Conservation (phyloP, 2,797 vertebrate genomes). For the Tragelaphus eurycerus region DNA sequence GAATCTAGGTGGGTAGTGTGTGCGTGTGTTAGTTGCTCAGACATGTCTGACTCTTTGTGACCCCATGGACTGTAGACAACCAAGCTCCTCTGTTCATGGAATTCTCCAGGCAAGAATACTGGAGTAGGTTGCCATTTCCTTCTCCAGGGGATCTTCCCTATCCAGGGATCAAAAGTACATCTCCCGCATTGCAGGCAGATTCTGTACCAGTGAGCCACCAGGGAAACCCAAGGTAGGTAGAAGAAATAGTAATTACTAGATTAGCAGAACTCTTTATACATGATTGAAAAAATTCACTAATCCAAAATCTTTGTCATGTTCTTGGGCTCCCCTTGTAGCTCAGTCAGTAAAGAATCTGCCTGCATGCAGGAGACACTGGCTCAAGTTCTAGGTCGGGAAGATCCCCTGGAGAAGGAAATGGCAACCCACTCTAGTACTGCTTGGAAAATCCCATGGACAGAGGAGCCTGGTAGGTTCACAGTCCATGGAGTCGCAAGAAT, state of each 20-base stretch:
- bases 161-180: not conserved
- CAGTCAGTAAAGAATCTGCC: not conserved
- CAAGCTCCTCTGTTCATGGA: not conserved
- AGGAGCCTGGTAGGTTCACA: not conserved
- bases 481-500: not conserved
- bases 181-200: not conserved
- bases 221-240: not conserved
- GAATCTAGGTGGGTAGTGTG: not conserved
- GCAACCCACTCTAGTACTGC: not conserved
- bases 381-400: not conserved
- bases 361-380: not conserved
- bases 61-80: accelerated
- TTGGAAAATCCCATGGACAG: not conserved
- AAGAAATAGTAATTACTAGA: not conserved
- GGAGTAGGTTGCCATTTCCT: not conserved
- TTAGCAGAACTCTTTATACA: not conserved
- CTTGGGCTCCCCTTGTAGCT: not conserved
- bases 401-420: not conserved
- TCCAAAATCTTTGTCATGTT: not conserved
- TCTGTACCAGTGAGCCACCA: not conserved
- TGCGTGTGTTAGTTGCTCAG: not conserved
- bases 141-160: not conserved
- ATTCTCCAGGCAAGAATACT: not conserved
- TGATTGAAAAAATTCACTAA: not conserved
- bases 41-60: not conserved